Base-by-base conservation (phyloP, 64 coral and sea anemone species). In the Dendrophyllia cribrosa region DNA sequence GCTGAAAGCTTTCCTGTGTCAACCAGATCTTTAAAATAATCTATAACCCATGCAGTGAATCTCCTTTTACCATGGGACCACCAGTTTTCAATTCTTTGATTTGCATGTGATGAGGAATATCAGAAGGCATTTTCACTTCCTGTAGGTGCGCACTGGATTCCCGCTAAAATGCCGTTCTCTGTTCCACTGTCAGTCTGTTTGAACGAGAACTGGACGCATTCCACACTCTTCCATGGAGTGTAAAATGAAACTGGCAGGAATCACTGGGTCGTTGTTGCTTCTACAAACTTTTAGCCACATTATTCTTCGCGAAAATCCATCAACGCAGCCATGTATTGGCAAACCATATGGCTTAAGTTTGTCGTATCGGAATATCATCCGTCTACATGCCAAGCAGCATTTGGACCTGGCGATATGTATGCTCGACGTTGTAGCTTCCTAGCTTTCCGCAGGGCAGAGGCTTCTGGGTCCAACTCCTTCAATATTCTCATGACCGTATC, bases 391-490 rank as follows among this genome's bases (percentile, higher is more conserved):
- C 72, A 74, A 45, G 24, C 46, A 45, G 72, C 21, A 74, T 74
- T 74, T 13, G 24, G 15, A 15, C 72, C 72, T 7, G 0, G 72
- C 61, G 61, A 64, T 19, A 34, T 16, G 61, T 64, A 64, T 20
- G 16, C 20, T 64, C 13, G 61, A 19, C 61, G 10, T 64, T 64
- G 61, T 64, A 64, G 61, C 61, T 64, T 64, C 61, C 61, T 64
- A 16, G 61, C 61, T 34, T 34, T 34, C 34, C 2, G 34, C 34
- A 34, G 66, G 70, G 79, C 68, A 76, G 81, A 77, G 49, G 90
- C 90, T 86, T 56, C 72, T 86, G 61, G 59, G 52, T 92, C 90
- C 34, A 92, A 20, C 72, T 86, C 90, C 72, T 20, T 77, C 56
- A 86, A 23, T 50, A 92, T 65, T 67, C 19, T 22, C 82, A 92